A percentile compares a stretch with the other conserved stretches of the same genome.
These are phyloP conservation scores for Dichetophora obliterata DNA, from an alignment of 2,888 invertebrate species.

Conservation along the genomic window DNA sequence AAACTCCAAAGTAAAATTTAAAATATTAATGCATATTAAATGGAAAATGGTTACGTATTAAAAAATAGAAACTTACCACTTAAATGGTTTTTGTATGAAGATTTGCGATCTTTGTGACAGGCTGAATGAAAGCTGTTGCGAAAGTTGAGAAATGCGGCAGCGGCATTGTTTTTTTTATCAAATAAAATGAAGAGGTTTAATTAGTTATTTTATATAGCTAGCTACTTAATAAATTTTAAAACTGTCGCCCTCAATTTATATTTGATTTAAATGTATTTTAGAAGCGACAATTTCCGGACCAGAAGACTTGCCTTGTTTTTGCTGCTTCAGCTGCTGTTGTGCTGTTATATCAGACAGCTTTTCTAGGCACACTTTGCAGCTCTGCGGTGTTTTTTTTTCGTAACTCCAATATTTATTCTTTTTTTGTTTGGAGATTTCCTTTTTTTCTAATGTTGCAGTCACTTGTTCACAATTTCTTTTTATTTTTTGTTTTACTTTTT, in stretches of 20 bases:
- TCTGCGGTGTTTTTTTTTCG: neutral
- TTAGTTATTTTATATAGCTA: too few species aligned
- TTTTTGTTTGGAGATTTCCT: slow-evolving; percentile 15
- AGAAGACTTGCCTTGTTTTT: too few species aligned
- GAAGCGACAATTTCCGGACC: too few species aligned
- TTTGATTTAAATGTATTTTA: too few species aligned
- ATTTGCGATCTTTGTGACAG: neutral
- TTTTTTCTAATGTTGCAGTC: slow-evolving; percentile 30
- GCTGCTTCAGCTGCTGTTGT: neutral
- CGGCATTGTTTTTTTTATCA: too few species aligned
- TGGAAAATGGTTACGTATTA: neutral
- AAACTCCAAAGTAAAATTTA: slow-evolving; percentile 16
- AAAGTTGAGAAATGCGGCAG: too few species aligned
- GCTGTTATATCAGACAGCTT: neutral
- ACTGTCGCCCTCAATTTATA: too few species aligned
- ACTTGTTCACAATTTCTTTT: slow-evolving; percentile 6
- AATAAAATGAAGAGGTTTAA: too few species aligned
- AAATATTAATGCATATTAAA: neutral
- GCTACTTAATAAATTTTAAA: too few species aligned
- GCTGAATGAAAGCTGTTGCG: too few species aligned
- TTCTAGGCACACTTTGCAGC: neutral
- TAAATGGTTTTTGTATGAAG: neutral
- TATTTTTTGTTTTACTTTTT: slow-evolving; percentile 21
- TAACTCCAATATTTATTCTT: neutral
- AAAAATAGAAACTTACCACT: slow-evolving; percentile 13